Conservation (phyloP, 2,888 invertebrate species). For the Labia minor region DNA sequence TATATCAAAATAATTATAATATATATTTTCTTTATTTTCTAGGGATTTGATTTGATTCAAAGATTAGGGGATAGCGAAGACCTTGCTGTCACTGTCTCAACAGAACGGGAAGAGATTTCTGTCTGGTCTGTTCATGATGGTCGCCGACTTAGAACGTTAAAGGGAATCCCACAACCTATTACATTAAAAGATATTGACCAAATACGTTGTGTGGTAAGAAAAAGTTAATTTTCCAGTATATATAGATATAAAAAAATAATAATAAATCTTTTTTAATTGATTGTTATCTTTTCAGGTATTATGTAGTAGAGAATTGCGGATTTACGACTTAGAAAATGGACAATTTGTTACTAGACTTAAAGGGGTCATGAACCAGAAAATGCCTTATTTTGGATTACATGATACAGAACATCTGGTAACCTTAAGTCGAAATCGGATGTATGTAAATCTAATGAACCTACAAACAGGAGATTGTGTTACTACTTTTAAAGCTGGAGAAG, state of each 20-base stretch:
- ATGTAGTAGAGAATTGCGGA: constrained; percentile 66
- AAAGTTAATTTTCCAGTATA: too few species aligned
- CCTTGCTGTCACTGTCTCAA: constrained; percentile 64
- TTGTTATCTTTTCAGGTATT: constrained; percentile 41
- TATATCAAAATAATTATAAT: too few species aligned
- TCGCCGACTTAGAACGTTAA: constrained; percentile 55
- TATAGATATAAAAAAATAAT: too few species aligned
- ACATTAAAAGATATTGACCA: constrained; percentile 67
- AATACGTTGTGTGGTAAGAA: constrained; percentile 23
- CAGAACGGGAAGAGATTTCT: constrained; percentile 62
- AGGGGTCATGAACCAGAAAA: constrained; percentile 85
- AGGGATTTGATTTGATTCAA: constrained; percentile 48
- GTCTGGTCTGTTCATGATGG: constrained; percentile 61
- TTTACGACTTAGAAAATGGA: constrained; percentile 70
- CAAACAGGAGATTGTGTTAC: constrained; percentile 71
- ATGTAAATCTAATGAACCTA: constrained; percentile 76
- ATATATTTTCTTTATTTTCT: constrained; percentile 31
- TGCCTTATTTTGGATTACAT: constrained; percentile 80
- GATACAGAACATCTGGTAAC: constrained; percentile 69
- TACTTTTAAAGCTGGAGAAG: constrained; percentile 83
- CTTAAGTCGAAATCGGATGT: constrained; percentile 76
- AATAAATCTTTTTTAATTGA: too few species aligned
- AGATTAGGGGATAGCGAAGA: constrained; percentile 54
- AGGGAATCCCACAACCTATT: constrained; percentile 65
- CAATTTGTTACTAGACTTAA: constrained; percentile 39